A percentile compares a stretch with the other conserved stretches of the same genome.
Conservation (phyloP, 2,888 invertebrate species). For the Caenorhabditis becei region DNA sequence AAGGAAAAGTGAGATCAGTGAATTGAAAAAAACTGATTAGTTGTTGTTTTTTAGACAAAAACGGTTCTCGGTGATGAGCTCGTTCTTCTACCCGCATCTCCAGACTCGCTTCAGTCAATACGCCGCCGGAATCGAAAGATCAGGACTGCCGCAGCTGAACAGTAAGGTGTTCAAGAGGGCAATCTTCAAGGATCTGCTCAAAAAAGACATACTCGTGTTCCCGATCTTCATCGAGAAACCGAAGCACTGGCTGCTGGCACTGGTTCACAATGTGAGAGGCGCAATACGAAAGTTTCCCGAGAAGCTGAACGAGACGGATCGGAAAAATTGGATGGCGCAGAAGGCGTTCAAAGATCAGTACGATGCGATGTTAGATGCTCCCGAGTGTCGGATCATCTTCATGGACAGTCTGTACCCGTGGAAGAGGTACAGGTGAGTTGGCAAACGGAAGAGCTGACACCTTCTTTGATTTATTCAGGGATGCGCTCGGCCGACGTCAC, state of each 20-base stretch:
- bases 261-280: conserved; percentile 45
- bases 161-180: not conserved
- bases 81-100: conserved; percentile 19
- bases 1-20: conserved; percentile 5
- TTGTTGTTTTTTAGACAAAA: conserved; percentile 1
- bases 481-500: not conserved
- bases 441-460: not conserved
- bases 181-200: not conserved
- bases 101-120: too few relatives aligned
- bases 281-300: conserved; percentile 13
- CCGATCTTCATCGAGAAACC: conserved; percentile 26
- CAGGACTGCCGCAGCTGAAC: conserved; percentile 1
- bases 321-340: too few relatives aligned
- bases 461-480: not conserved
- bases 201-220: conserved; percentile 31
- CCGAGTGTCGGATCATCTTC: conserved; percentile 33
- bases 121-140: too few relatives aligned
- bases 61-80: conserved; percentile 9
- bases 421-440: conserved; percentile 16
- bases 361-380: not conserved
- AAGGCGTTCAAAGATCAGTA: not conserved
- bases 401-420: conserved; percentile 27
- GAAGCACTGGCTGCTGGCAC: conserved; percentile 44
- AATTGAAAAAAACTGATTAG: not conserved
- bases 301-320: too few relatives aligned